These are phyloP conservation scores for Tringa solitaria DNA, from an alignment of 2,113 vertebrate species.

Conservation along the genomic window DNA sequence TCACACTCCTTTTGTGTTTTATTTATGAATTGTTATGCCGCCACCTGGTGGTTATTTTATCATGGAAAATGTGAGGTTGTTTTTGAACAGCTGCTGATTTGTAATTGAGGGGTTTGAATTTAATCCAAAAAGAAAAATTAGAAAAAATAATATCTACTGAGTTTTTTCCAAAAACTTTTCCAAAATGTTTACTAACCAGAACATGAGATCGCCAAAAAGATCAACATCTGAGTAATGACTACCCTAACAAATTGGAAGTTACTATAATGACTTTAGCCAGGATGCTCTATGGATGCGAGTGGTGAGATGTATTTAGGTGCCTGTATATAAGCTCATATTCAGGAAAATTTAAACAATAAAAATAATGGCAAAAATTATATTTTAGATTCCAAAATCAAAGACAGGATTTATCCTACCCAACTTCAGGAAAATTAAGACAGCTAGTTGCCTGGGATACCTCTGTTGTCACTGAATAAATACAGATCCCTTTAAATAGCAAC, in stretches of 20 bases:
- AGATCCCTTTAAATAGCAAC: background rate
- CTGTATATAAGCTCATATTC: background rate
- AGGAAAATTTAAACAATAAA: background rate
- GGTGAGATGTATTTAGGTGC: background rate
- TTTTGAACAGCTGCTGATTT: background rate
- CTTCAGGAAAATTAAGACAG: background rate
- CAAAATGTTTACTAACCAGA: background rate
- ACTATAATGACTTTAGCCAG: background rate
- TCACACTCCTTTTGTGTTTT: background rate
- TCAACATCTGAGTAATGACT: background rate
- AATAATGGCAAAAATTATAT: background rate
- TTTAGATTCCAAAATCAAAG: background rate
- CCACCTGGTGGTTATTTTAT: conserved; percentile 63
- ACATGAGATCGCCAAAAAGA: background rate
- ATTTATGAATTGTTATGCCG: conserved; percentile 43
- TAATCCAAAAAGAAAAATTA: background rate
- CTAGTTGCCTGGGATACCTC: background rate
- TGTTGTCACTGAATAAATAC: background rate
- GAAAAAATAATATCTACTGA: background rate
- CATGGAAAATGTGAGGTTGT: background rate
- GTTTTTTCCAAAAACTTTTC: background rate
- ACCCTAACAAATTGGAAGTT: background rate
- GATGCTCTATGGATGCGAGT: background rate
- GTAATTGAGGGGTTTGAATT: background rate
- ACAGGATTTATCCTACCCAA: background rate